Conservation (phyloP, 1,140 invertebrate genomes). For the Caenorhabditis brenneri region DNA sequence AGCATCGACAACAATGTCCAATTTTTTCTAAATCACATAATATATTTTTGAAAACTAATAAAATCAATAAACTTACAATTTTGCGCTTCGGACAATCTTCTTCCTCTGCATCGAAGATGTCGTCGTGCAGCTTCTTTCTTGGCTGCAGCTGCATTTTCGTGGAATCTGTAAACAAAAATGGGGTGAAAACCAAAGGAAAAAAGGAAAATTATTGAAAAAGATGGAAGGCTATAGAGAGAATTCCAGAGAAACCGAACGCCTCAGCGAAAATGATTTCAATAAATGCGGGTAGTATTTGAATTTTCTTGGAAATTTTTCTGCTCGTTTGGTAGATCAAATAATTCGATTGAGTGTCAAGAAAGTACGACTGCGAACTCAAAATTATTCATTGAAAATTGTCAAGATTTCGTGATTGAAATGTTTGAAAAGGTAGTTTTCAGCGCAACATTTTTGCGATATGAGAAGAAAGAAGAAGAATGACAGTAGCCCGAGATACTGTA, state of each 20-base stretch:
- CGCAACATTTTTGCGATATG: too few relatives aligned
- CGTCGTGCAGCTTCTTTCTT: conserved; percentile 33
- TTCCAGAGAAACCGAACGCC: neutral
- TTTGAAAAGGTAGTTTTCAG: too few relatives aligned
- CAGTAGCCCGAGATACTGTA: too few relatives aligned
- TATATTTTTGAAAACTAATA: neutral
- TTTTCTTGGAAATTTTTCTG: too few relatives aligned
- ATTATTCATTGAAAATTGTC: too few relatives aligned
- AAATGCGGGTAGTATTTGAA: too few relatives aligned
- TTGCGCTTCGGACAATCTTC: neutral
- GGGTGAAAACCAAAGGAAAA: neutral
- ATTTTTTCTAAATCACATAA: conserved; percentile 1
- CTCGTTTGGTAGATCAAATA: too few relatives aligned
- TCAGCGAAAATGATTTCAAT: too few relatives aligned
- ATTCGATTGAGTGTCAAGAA: too few relatives aligned
- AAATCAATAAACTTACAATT: neutral
- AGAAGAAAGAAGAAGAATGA: too few relatives aligned
- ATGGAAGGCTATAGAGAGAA: neutral
- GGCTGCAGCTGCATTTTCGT: neutral
- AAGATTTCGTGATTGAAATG: too few relatives aligned
- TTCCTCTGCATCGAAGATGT: neutral
- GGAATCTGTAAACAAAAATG: neutral
- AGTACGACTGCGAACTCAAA: too few relatives aligned
- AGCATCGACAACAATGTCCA: neutral
- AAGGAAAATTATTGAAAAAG: neutral